A percentile compares a stretch with the other conserved stretches of the same genome.
These are phyloP conservation scores for Leptopilina clavipes DNA, from an alignment of 1,140 invertebrate genomes.

Conservation along the genomic window DNA sequence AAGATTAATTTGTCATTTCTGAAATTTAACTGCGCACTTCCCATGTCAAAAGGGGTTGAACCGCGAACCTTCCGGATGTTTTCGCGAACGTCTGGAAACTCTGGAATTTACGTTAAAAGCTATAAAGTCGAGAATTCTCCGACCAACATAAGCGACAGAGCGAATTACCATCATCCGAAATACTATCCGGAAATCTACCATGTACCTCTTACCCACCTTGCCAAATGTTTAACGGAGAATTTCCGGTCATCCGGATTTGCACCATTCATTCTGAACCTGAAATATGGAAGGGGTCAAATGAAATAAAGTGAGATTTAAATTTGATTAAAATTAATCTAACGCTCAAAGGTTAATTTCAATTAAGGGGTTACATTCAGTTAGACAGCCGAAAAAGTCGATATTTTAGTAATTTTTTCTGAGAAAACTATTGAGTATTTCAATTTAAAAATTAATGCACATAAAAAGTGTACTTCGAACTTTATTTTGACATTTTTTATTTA, in stretches of 20 bases:
- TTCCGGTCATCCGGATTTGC: conserved; percentile 6
- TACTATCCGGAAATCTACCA: conserved; percentile 14
- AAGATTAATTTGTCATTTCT: neutral
- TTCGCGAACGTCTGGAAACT: conserved; percentile 4
- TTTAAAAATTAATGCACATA: too few species aligned
- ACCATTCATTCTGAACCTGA: neutral
- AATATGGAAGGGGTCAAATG: too few species aligned
- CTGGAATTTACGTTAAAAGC: conserved; percentile 20
- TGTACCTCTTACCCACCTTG: conserved; percentile 10
- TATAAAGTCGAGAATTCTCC: conserved; percentile 18
- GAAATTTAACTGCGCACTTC: conserved; percentile 3
- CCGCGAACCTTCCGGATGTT: conserved; percentile 15
- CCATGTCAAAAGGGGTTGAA: conserved; percentile 15
- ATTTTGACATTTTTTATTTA: too few species aligned
- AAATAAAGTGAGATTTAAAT: too few species aligned
- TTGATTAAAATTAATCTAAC: too few species aligned
- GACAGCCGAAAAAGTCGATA: too few species aligned
- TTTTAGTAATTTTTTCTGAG: too few species aligned
- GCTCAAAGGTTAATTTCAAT: too few species aligned
- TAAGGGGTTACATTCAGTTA: too few species aligned
- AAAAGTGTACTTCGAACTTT: too few species aligned
- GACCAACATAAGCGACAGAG: neutral
- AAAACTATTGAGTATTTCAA: too few species aligned
- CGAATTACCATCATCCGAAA: conserved; percentile 1
- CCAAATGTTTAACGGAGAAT: conserved; percentile 24